Percentiles rank a stretch among this genome's conserved stretches.
phyloP scores from a whole-genome alignment of 2,797 vertebrate species.

The Onychomys torridus region DNA sequence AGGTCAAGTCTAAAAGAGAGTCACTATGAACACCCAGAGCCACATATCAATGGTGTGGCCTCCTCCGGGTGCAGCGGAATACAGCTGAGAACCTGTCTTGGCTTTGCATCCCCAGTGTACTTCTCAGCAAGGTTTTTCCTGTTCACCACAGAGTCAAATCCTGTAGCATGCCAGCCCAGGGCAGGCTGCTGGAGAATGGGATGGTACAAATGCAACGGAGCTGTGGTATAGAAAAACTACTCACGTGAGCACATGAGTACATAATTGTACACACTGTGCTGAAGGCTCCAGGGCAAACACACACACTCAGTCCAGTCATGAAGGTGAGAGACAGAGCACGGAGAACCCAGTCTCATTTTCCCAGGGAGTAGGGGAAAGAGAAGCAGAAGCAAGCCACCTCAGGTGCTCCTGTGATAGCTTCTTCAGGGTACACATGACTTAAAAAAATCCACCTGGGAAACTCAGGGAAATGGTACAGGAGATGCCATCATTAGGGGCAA shows the following conservation, averaged over 20 bases:
- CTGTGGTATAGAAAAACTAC: not conserved
- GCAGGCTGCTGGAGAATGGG: not conserved
- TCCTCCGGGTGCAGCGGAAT: not conserved
- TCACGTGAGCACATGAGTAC: accelerated
- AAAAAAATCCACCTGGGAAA: not conserved
- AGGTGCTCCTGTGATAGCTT: accelerated
- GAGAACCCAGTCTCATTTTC: not conserved
- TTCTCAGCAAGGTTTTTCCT: not conserved
- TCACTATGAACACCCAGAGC: not conserved
- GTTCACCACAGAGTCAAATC: not conserved
- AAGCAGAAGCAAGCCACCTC: not conserved
- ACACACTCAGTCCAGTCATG: not conserved
- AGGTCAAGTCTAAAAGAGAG: constrained; percentile 44
- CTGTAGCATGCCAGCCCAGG: not conserved
- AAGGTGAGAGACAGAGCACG: not conserved
- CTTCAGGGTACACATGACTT: not conserved
- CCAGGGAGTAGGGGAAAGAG: too few species aligned
- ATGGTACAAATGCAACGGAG: too few species aligned
- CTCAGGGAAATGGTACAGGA: not conserved
- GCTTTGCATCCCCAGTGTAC: accelerated
- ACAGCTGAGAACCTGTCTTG: not conserved
- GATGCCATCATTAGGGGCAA: not conserved
- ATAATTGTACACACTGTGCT: accelerated
- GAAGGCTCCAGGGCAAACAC: not conserved
- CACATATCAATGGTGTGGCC: accelerated